These are phyloP conservation scores for Orius laevigatus DNA, from an alignment of 1,140 invertebrate genomes.

Conservation along the genomic window DNA sequence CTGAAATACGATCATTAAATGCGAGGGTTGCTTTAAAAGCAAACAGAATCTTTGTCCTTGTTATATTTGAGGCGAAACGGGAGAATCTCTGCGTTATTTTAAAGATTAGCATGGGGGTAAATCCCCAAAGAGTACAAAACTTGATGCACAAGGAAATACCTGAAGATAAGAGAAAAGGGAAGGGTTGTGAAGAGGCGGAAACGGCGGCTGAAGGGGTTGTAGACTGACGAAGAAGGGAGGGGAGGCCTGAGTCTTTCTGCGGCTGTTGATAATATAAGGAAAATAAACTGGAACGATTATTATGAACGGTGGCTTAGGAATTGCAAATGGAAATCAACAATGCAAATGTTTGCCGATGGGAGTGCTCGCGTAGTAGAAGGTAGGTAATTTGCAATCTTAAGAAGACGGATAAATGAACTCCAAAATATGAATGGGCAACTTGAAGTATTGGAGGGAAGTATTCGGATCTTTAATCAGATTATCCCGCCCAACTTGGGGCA, in stretches of 20 bases:
- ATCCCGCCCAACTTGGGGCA: not conserved
- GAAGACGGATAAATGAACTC: slow-evolving; percentile 9
- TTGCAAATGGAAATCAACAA: slow-evolving; percentile 12
- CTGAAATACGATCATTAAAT: too few species aligned
- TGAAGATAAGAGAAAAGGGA: too few species aligned
- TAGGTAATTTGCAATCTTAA: slow-evolving; percentile 11
- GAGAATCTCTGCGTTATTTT: too few species aligned
- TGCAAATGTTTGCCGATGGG: slow-evolving; percentile 9
- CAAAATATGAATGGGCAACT: slow-evolving; percentile 10
- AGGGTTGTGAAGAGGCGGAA: too few species aligned
- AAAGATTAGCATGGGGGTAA: too few species aligned
- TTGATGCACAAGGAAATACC: too few species aligned
- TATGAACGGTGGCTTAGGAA: slow-evolving; percentile 7
- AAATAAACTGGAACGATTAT: slow-evolving; percentile 10
- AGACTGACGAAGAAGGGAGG: too few species aligned
- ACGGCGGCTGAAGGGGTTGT: too few species aligned
- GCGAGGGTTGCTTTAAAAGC: too few species aligned
- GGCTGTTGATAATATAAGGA: slow-evolving; percentile 10
- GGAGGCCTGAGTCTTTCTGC: not conserved
- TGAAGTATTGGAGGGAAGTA: slow-evolving; percentile 5
- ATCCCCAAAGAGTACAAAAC: too few species aligned
- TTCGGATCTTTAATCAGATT: slow-evolving; percentile 1
- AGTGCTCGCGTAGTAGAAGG: slow-evolving; percentile 7
- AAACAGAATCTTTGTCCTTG: too few species aligned
- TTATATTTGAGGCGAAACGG: too few species aligned